Conservation (phyloP, 2,113 vertebrate species). For the Chlorodrepanis virens region DNA sequence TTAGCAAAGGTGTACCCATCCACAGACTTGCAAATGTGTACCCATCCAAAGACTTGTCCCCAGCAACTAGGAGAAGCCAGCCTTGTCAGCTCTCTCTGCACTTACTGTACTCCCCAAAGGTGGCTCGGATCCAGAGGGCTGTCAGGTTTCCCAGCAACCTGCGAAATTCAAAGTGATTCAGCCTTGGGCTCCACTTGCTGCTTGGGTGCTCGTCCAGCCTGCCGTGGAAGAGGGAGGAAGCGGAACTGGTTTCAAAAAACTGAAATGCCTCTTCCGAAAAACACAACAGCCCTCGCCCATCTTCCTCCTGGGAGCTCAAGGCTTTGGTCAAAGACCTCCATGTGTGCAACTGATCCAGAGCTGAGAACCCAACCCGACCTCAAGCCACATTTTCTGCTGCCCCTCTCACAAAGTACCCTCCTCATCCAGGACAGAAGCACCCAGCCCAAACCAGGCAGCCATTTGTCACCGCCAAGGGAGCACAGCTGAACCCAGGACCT, state of each 20-base stretch:
- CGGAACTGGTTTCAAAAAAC: background rate
- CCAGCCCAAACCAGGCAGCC: background rate
- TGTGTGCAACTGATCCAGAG: accelerated
- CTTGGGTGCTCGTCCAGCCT: constrained; percentile 83
- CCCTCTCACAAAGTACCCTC: background rate
- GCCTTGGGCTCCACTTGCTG: constrained; percentile 85
- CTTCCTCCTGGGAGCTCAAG: background rate
- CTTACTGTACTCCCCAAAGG: constrained; percentile 89
- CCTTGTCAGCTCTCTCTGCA: background rate
- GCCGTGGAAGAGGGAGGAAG: background rate
- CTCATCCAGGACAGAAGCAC: background rate
- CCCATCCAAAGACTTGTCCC: background rate
- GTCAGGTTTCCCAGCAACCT: constrained; percentile 87
- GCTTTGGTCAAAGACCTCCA: background rate
- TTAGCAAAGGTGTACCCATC: background rate
- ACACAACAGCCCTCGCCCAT: accelerated
- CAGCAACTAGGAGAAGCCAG: background rate
- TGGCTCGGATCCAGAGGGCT: constrained; percentile 84
- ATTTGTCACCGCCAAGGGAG: background rate
- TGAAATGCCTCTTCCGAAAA: background rate
- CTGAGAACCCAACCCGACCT: background rate
- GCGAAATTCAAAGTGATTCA: constrained; percentile 82
- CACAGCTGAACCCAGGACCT: background rate
- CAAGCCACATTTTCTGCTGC: background rate
- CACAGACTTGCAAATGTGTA: background rate